phyloP scores from a whole-genome alignment of 2,113 vertebrate genomes.

The Petaurus breviceps region DNA sequence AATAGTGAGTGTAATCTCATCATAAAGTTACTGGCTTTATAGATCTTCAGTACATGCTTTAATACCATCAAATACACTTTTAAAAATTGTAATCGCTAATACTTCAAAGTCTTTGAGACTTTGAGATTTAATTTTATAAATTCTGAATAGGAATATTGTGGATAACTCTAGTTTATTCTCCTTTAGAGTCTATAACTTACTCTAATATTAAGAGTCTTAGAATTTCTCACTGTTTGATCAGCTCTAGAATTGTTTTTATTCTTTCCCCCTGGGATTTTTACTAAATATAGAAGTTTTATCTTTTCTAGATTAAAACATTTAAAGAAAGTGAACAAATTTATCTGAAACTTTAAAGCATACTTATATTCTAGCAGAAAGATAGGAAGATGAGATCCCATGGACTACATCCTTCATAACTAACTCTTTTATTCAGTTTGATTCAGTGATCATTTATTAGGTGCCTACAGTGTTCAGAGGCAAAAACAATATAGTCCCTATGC shows the following conservation, averaged over 20 bases:
- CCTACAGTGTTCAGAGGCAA: neutral
- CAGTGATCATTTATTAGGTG: neutral
- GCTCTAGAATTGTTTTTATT: neutral
- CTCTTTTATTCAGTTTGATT: too few relatives aligned
- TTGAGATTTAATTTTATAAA: neutral
- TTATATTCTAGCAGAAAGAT: neutral
- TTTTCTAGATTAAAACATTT: constrained; percentile 37
- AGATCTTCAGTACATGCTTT: neutral
- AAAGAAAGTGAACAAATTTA: neutral
- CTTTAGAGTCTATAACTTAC: neutral
- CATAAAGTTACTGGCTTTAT: neutral
- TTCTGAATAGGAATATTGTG: accelerated
- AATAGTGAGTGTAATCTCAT: neutral
- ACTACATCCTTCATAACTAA: neutral
- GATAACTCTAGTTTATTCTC: neutral
- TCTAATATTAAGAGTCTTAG: neutral
- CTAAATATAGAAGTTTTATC: neutral
- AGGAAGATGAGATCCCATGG: neutral
- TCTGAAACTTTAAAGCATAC: neutral
- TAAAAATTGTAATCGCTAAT: too few relatives aligned
- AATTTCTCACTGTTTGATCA: neutral
- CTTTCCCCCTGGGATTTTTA: too few relatives aligned
- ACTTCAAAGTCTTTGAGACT: too few relatives aligned
- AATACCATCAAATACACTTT: neutral
- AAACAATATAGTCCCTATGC: neutral